Conservation (phyloP, 2,888 invertebrate genomes). For the Gastrophysa polygoni region DNA sequence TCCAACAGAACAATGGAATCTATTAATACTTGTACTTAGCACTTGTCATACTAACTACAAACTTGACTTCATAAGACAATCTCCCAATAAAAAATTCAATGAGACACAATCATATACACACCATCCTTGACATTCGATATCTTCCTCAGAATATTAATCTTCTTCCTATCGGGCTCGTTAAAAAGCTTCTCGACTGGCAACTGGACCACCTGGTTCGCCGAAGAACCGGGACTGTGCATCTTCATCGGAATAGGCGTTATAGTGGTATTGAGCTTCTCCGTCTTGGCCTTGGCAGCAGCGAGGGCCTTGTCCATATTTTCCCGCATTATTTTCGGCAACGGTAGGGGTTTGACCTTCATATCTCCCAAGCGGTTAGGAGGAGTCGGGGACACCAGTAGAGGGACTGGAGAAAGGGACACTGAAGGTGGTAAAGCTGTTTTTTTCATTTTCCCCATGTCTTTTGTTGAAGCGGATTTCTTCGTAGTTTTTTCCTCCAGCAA, state of each 20-base stretch:
- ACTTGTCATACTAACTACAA: no score
- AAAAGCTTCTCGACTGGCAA: constrained; percentile 63
- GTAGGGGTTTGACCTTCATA: constrained; percentile 23
- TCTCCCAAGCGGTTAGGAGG: constrained; percentile 22
- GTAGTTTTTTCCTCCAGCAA: constrained; percentile 54
- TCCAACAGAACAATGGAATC: no score
- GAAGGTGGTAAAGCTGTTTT: constrained; percentile 37
- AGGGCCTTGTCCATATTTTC: constrained; percentile 51
- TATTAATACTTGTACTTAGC: no score
- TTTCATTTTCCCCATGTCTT: constrained; percentile 61
- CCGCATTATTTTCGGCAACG: constrained; percentile 26
- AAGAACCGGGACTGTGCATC: constrained; percentile 48
- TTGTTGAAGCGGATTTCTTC: constrained; percentile 60
- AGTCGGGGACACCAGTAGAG: neutral
- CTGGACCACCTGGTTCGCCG: constrained; percentile 13
- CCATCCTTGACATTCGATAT: constrained; percentile 76
- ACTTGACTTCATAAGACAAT: no score
- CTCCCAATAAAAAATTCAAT: no score
- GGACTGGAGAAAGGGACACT: constrained; percentile 4
- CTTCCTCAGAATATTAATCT: constrained; percentile 86
- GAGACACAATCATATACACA: no score
- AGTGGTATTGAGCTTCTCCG: constrained; percentile 57
- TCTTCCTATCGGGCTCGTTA: constrained; percentile 83
- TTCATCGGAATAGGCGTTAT: constrained; percentile 54
- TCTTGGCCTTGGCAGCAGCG: constrained; percentile 55